A percentile compares a stretch with the other conserved stretches of the same genome.
These are phyloP conservation scores for Molothrus ater DNA, from an alignment of 2,797 vertebrate species.

Conservation along the genomic window DNA sequence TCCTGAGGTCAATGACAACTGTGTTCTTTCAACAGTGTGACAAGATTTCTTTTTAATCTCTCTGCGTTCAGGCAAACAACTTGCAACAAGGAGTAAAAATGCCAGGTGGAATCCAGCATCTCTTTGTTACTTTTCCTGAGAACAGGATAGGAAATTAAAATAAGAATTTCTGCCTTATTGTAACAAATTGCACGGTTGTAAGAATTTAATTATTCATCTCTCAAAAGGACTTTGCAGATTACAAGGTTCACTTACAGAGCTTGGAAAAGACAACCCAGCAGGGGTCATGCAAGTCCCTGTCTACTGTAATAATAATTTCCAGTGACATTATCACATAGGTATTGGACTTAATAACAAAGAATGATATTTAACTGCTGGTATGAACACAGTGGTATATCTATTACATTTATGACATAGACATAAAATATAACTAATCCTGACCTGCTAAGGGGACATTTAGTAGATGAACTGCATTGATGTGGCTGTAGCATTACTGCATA, in stretches of 20 bases:
- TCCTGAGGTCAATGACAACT: neutral
- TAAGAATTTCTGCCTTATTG: neutral
- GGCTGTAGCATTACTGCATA: neutral
- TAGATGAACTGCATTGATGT: neutral
- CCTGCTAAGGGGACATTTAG: neutral
- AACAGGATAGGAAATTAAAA: neutral
- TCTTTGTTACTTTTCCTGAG: neutral
- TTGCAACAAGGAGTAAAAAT: neutral
- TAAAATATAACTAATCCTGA: neutral
- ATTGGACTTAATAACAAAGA: neutral
- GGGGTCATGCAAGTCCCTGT: constrained; percentile 38
- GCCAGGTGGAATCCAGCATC: neutral
- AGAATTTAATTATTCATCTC: constrained; percentile 2
- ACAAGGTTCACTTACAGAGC: neutral
- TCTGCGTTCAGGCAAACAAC: neutral
- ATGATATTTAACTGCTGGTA: neutral
- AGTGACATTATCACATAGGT: neutral
- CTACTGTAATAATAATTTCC: constrained; percentile 15
- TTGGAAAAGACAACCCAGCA: constrained; percentile 39
- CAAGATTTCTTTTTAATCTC: neutral
- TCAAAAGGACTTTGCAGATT: neutral
- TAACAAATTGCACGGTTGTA: fast-evolving
- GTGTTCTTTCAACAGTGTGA: neutral
- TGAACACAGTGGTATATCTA: neutral
- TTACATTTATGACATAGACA: neutral